Conservation (phyloP, 2,797 vertebrate species). For the Platyrinchus mystaceus region DNA sequence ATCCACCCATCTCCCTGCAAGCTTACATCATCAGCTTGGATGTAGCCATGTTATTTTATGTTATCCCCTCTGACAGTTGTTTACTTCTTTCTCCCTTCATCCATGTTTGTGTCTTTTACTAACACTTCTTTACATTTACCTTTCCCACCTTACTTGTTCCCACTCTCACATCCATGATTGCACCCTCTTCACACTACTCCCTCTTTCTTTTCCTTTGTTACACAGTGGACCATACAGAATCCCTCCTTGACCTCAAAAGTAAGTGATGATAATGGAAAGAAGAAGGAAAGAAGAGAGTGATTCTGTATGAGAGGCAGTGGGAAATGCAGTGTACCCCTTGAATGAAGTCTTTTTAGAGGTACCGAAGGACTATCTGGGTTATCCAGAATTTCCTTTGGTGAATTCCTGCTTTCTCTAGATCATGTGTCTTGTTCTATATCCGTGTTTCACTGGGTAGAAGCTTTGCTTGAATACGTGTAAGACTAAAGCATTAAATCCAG, state of each 20-base stretch:
- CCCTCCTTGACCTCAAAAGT: background rate
- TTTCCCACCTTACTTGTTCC: background rate
- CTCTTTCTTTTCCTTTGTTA: background rate
- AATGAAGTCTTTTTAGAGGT: background rate
- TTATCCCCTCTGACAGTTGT: background rate
- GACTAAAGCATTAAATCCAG: background rate
- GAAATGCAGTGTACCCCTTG: background rate
- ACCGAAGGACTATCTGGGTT: background rate
- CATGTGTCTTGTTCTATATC: background rate
- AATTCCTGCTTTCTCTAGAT: background rate
- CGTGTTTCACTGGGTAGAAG: background rate
- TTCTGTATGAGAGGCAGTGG: background rate
- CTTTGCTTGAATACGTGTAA: background rate
- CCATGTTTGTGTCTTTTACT: background rate
- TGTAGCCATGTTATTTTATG: background rate
- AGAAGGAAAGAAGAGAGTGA: background rate
- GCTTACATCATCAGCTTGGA: background rate
- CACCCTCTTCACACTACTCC: background rate
- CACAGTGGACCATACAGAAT: background rate
- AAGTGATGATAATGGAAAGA: background rate
- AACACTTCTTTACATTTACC: background rate
- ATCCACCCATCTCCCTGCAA: background rate
- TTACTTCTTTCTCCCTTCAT: background rate
- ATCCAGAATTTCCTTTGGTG: background rate
- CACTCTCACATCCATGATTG: background rate